Base-by-base conservation (phyloP, 1,140 invertebrate genomes). In the Halesus radiatus region DNA sequence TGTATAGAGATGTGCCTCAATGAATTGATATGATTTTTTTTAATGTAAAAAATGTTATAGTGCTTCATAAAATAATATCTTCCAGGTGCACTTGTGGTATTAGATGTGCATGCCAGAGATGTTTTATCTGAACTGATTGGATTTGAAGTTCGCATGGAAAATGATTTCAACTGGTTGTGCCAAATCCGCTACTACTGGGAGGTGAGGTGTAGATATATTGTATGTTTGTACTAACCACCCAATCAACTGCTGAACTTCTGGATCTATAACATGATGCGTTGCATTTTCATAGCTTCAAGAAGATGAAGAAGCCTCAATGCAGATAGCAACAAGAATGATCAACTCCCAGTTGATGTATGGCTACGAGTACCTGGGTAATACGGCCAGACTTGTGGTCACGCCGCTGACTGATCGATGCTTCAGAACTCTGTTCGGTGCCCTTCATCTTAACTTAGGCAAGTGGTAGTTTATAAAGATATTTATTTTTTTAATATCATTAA, bases 351-450 rank as follows among this genome's bases (percentile, higher is more conserved):
- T 98, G 70, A 92, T 92, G 83, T 99, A 99, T 88, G 97, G 97
- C 3, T 99, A 99, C 87, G 98, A 99, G 87, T 99, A 99, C 86
- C 91, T 99, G 10, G 97, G 97, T 3, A 98, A 98, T 86, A 95
- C 94, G 0, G 91, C 93, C 0, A 92, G 97, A 32, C 88, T 99
- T 13, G 97, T 98, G 1, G 95, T 97, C 60, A 98, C 96, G 0
- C 96, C 96, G 0, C 88, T 98, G 23, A 99, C 97, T 0, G 97
- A 99, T 90, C 90, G 95, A 70, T 98, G 97, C 87, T 98, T 98
- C 88, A 92, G 96, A 84, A 98, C 97, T 0, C 88, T 98, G 18
- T 98, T 98, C 86, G 96, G 96, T 62, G 97, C 97, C 8, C 88
- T 98, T 15, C 95, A 96, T 91, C 90, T 98, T 20, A 92, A 95